These are phyloP conservation scores for Drosophila rubida DNA, from an alignment of 2,888 invertebrate genomes.

Conservation along the genomic window DNA sequence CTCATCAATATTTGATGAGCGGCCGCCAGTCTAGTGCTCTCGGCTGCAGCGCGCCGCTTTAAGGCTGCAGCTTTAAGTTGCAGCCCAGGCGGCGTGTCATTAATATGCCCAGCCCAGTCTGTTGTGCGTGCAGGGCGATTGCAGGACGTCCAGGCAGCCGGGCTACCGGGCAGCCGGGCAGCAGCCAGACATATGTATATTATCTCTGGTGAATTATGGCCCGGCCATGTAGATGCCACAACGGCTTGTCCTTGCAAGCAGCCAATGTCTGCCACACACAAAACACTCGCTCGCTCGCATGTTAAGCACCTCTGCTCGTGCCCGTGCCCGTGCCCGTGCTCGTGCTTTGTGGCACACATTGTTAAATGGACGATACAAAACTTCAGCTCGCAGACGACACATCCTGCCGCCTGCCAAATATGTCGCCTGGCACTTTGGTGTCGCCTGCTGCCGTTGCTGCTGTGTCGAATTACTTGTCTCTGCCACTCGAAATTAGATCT, in stretches of 20 bases:
- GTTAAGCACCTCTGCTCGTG: constrained; percentile 34
- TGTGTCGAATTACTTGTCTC: constrained; percentile 51
- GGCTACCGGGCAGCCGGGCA: constrained; percentile 31
- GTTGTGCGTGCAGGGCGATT: constrained; percentile 50
- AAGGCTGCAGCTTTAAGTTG: constrained; percentile 34
- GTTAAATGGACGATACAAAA: constrained; percentile 80
- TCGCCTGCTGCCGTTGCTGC: constrained; percentile 23
- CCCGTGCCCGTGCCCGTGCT: constrained; percentile 46
- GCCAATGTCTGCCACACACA: constrained; percentile 48
- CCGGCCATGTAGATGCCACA: constrained; percentile 74
- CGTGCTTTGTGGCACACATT: constrained; percentile 76
- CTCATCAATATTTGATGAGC: constrained; percentile 54
- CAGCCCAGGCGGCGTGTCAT: constrained; percentile 62
- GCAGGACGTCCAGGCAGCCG: constrained; percentile 32
- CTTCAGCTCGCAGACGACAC: constrained; percentile 53
- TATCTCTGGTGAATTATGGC: constrained; percentile 81
- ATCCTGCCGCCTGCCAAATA: constrained; percentile 58
- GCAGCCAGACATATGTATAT: constrained; percentile 73
- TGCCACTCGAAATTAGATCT: constrained; percentile 60
- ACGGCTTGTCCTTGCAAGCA: constrained; percentile 67
- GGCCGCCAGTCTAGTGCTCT: background rate
- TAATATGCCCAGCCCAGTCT: constrained; percentile 52
- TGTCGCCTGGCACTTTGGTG: constrained; percentile 60
- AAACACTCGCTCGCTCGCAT: constrained; percentile 12
- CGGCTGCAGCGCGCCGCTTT: constrained; percentile 30